phyloP scores from a whole-genome alignment of 2,113 vertebrate species.

The Loxodonta africana region DNA sequence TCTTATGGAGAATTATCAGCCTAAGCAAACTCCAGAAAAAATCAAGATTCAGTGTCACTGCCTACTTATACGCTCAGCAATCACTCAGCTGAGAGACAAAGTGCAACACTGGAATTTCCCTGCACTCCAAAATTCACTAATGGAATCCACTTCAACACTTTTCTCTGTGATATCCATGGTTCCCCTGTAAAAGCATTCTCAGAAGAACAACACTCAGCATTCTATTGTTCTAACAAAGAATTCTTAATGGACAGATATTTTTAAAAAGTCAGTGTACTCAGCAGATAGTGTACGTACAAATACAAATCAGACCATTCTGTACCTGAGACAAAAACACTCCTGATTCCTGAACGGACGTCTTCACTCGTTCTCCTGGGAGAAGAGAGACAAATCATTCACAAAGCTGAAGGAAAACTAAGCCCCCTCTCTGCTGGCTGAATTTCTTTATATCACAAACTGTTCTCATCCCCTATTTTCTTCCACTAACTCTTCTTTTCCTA shows the following conservation, averaged over 20 bases:
- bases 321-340: constrained; percentile 81
- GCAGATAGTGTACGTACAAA: neutral
- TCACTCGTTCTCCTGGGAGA: constrained; percentile 79
- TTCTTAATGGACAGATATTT: neutral
- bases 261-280: neutral
- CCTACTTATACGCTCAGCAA: neutral
- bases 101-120: neutral
- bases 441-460: neutral
- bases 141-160: neutral
- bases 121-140: neutral
- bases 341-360: constrained; percentile 85
- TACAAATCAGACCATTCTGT: constrained; percentile 41
- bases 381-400: constrained; percentile 37
- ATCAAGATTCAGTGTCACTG: neutral
- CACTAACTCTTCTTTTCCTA: neutral
- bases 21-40: neutral
- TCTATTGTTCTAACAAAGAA: neutral
- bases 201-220: neutral
- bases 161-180: neutral
- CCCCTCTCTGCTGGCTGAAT: neutral
- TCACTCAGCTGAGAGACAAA: neutral
- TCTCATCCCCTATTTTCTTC: neutral
- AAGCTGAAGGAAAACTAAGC: neutral
- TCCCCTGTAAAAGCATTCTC: neutral
- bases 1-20: neutral